Percentiles rank a stretch among this genome's conserved stretches.
Conservation (phyloP, 64 coral and sea anemone genomes). For the Acropora tenuis region DNA sequence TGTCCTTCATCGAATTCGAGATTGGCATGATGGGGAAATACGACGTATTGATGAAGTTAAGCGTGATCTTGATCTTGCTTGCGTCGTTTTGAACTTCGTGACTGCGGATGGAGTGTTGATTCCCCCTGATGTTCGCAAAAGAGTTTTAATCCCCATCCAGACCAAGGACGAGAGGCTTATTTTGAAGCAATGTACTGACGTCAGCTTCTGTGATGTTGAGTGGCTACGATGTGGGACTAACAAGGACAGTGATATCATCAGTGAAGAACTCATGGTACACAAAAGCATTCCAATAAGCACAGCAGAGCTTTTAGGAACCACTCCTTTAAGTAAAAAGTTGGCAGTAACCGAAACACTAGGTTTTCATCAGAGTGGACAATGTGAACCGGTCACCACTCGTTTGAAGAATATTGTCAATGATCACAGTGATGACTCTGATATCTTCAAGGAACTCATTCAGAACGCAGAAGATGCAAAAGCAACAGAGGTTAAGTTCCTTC, state of each 20-base stretch:
- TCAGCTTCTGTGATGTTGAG: constrained; percentile 83
- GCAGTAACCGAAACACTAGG: constrained; percentile 82
- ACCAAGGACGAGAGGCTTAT: constrained; percentile 45
- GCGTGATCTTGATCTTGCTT: constrained; percentile 68
- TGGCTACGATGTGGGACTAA: constrained; percentile 70
- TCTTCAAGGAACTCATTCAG: constrained; percentile 98
- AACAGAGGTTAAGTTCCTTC: constrained; percentile 84
- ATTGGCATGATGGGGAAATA: constrained; percentile 46
- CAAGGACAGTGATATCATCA: constrained; percentile 43
- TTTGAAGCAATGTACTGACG: constrained; percentile 68
- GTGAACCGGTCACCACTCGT: constrained; percentile 84
- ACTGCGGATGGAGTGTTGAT: constrained; percentile 68
- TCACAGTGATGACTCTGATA: constrained; percentile 70
- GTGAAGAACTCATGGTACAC: constrained; percentile 54
- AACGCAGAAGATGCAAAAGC: constrained; percentile 98
- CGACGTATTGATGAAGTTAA: constrained; percentile 55
- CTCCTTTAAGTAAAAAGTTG: constrained; percentile 77
- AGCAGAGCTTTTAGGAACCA: constrained; percentile 85
- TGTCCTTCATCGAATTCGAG: constrained; percentile 69
- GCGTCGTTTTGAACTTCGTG: constrained; percentile 81
- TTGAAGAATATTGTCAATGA: constrained; percentile 87
- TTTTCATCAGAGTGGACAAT: constrained; percentile 83
- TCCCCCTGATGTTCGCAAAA: constrained; percentile 65
- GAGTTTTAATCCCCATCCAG: constrained; percentile 86
- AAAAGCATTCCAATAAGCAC: constrained; percentile 80